Base-by-base conservation (phyloP, 2,888 invertebrate species). In the Peribatodes rhomboidaria region DNA sequence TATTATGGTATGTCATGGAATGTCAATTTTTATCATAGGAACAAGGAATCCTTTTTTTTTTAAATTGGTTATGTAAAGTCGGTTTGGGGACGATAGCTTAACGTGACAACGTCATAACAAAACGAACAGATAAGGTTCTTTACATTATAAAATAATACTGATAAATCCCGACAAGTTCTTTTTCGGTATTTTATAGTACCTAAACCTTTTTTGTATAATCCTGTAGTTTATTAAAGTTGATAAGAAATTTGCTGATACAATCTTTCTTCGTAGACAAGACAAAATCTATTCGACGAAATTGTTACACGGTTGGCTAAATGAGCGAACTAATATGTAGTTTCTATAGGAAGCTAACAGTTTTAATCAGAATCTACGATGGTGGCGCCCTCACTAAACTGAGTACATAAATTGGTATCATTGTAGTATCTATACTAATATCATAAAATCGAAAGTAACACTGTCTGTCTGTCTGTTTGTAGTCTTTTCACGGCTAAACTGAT, bases 181-280 rank as follows among this genome's bases (percentile, higher is more conserved):
- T 16, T 1, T 41, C 41, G n/a, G 9, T 14, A 14, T 14, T 39
- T 2, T 14, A 7, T 4, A 14, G 4, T 10, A 35, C 11, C 1
- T 37, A 3, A 10, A 14, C 9, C 20, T 1, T 4, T 10, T 22
- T 13, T 2, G 7, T 13, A 13, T 18, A 2, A 10, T 20, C 20
- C 20, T 44, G 20, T 11, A 44, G 2, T 44, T 44, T 44, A 44
- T 44, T 44, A 10, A 10, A 44, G 44, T 22, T 44, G 18, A 44
- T 20, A 20, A 44, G 44, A 44, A 44, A 44, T 11, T 3, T 7
- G 35, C 35, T 35, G 35, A 27, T 27, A 41, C 44, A 20, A 11
- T 20, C 2, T 20, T 44, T 44, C 44, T 44, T 44, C 6, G 18
- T 6, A 22, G 1, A 35, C 9, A 1, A 35, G 20, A 44, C 13